Base-by-base conservation (phyloP, 1,140 invertebrate genomes). In the Bactericera cockerelli region DNA sequence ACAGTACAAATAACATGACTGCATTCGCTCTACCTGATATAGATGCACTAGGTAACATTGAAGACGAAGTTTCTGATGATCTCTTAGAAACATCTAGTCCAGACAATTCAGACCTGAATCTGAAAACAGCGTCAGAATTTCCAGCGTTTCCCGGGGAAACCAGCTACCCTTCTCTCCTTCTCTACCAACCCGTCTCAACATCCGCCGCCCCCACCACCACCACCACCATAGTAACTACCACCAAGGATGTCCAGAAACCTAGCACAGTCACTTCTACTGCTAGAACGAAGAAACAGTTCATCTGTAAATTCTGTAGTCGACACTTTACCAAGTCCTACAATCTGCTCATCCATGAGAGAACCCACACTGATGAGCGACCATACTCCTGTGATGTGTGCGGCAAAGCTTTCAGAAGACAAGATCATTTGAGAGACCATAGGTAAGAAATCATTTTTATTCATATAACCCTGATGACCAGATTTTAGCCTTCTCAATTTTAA, bases 291-390 rank as follows among this genome's bases (percentile, higher is more conserved):
- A 81, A 84, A 67, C 76, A 87, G 68, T 87, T 86, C 70, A 72
- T 77, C 62, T 99, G 96, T 77, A 90, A 93, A 69, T 98, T 90
- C 71, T 99, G 96, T 74, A 87, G 89, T 69, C 80, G 96, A 38
- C 87, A 96, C 67, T 99, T 99, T 72, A 95, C 94, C 58, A 98
- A 98, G 75, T 89, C 91, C 16, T 98, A 99, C 75, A 98, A 98
- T 70, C 78, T 99, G 54, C 75, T 98, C 55, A 99, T 98, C 61
- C 94, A 98, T 76, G 93, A 97, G 69, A 75, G 94, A 62, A 98
- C 93, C 1, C 95, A 98, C 67, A 98, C 95, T 8, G 93, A 98
- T 71, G 95, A 98, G 72, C 73, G 95, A 59, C 95, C 95, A 0
- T 99, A 95, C 71, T 88, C 90, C 24, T 99, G 95, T 74, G 94